phyloP scores from a whole-genome alignment of 2,113 vertebrate genomes.

The Struthio camelus region DNA sequence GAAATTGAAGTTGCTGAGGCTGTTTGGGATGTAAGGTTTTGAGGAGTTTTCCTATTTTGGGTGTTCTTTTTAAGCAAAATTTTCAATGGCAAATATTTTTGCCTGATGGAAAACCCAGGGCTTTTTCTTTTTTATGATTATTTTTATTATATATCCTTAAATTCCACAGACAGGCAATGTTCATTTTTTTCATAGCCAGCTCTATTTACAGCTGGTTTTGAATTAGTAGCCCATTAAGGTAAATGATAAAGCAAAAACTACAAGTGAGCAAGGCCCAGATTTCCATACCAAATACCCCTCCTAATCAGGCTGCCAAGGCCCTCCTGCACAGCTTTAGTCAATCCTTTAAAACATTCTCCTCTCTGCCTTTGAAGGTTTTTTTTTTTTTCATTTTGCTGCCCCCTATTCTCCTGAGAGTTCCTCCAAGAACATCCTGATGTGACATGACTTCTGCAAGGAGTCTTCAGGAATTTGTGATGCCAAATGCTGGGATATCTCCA shows the following conservation, averaged over 20 bases:
- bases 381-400: slow-evolving; percentile 4
- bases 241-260: slow-evolving; percentile 61
- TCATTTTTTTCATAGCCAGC: slow-evolving; percentile 44
- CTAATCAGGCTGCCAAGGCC: slow-evolving; percentile 30
- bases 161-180: slow-evolving; percentile 47
- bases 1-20: slow-evolving; percentile 67
- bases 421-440: neutral
- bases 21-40: slow-evolving; percentile 44
- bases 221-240: slow-evolving; percentile 55
- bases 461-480: neutral
- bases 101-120: slow-evolving; percentile 40
- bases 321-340: neutral
- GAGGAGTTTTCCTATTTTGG: slow-evolving; percentile 23
- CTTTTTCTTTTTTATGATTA: slow-evolving; percentile 54
- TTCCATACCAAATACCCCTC: slow-evolving; percentile 23
- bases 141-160: slow-evolving; percentile 55
- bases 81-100: slow-evolving; percentile 53
- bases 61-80: neutral
- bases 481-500: neutral
- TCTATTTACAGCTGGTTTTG: slow-evolving; percentile 41
- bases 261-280: slow-evolving; percentile 18
- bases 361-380: neutral
- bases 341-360: neutral
- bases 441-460: neutral
- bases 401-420: neutral